phyloP scores from a whole-genome alignment of 2,888 invertebrate genomes.

The Andrena bucephala region DNA sequence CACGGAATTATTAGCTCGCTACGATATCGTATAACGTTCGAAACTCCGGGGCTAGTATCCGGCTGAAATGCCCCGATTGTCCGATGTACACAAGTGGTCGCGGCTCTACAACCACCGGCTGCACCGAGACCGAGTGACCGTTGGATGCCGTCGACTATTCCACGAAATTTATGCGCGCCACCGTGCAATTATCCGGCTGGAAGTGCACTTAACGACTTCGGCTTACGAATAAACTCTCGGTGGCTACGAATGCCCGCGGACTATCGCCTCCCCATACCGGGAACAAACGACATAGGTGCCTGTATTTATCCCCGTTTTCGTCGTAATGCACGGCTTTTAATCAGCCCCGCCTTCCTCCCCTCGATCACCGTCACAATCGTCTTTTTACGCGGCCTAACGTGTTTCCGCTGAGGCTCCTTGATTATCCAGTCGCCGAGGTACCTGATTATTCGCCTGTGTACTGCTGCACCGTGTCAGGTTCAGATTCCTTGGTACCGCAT shows the following conservation, averaged over 20 bases:
- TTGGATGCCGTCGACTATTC: slow-evolving; percentile 50
- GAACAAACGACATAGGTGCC: slow-evolving; percentile 53
- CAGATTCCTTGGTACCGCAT: not conserved
- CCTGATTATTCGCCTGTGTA: not conserved
- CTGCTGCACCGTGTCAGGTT: no score
- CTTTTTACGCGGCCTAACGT: not conserved
- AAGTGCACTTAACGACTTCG: slow-evolving; percentile 74
- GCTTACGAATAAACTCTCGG: slow-evolving; percentile 69
- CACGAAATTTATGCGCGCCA: slow-evolving; percentile 69
- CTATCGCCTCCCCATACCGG: slow-evolving; percentile 54
- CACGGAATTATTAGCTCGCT: slow-evolving; percentile 63
- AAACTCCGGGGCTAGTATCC: slow-evolving; percentile 40
- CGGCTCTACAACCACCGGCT: slow-evolving; percentile 26
- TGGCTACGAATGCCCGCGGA: slow-evolving; percentile 51
- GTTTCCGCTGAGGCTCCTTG: not conserved
- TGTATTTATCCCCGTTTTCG: slow-evolving; percentile 58
- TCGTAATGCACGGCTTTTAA: slow-evolving; percentile 56
- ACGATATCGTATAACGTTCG: slow-evolving; percentile 60
- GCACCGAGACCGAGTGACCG: slow-evolving; percentile 41
- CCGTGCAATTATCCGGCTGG: slow-evolving; percentile 71
- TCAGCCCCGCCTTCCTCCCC: slow-evolving; percentile 35
- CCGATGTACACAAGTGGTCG: slow-evolving; percentile 48
- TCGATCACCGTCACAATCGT: not conserved
- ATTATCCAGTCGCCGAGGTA: not conserved
- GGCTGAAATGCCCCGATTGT: slow-evolving; percentile 50